These are phyloP conservation scores for Clarias batrachus DNA, from an alignment of 2,113 vertebrate genomes.

Conservation along the genomic window DNA sequence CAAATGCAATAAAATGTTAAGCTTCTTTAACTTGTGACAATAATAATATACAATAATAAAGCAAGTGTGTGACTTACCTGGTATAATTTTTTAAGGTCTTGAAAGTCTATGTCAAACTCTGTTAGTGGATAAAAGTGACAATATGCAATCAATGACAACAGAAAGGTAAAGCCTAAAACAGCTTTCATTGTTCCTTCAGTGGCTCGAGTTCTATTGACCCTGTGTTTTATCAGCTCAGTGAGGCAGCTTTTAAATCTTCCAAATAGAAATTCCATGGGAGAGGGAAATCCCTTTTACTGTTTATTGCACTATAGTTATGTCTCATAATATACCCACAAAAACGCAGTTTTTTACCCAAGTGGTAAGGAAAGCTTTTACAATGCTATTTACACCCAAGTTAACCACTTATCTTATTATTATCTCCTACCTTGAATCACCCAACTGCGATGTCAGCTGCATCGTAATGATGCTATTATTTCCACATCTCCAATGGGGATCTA, in stretches of 20 bases:
- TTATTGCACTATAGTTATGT: slow-evolving; percentile 23
- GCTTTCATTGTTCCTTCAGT: slow-evolving; percentile 22
- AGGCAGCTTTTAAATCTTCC: slow-evolving; percentile 25
- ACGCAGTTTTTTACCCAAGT: slow-evolving; percentile 32
- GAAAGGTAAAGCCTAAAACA: slow-evolving; percentile 10
- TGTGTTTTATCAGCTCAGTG: background rate
- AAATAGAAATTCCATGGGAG: slow-evolving; percentile 38
- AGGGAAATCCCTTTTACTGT: slow-evolving; percentile 29
- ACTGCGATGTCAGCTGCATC: background rate
- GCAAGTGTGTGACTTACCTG: slow-evolving; percentile 7
- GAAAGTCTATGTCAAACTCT: slow-evolving; percentile 23
- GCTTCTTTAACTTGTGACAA: background rate
- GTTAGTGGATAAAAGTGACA: background rate
- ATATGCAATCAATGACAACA: slow-evolving; percentile 10
- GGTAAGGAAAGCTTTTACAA: slow-evolving; percentile 27
- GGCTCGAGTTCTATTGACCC: slow-evolving; percentile 3
- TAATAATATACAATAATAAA: background rate
- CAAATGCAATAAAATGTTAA: background rate
- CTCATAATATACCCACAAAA: slow-evolving; percentile 30
- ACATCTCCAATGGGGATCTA: background rate
- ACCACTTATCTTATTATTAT: slow-evolving; percentile 37
- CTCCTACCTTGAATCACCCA: slow-evolving; percentile 23
- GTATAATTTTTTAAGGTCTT: background rate
- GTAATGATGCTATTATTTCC: slow-evolving; percentile 37
- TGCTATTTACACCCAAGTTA: slow-evolving; percentile 8